Evolutionary conservation across 2,113 vertebrate species (phyloP), one percentile per base, ranked within the genome.

Genomic region (Thalassoma bifasciatum): DNA sequence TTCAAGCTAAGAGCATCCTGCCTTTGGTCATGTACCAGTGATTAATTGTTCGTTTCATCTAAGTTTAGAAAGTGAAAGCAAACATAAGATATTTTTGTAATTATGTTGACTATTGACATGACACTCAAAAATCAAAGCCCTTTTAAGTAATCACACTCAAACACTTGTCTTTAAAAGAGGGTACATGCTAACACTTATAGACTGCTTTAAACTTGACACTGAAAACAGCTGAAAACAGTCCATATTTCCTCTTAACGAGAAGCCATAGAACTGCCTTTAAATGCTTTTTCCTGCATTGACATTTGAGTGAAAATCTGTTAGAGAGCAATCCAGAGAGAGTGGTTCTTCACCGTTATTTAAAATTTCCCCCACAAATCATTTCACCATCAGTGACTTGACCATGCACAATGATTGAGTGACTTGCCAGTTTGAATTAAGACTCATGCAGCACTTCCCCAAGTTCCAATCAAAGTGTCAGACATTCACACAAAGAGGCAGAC

Each of bases 401-500:
- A 79, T 86, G 83, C 84, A 80, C 65, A 38, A 22, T 77, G 75
- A 86, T 58, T 73, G 13, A 74, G 59, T 49, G 47, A 81, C 59
- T 2, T n/a, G 36, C 44, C 66, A 16, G 61, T 26, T 75, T 76
- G 82, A 79, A 76, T 85, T 19, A 77, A 61, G 40, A 77, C 11
- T 52, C 81, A 83, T 89, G 89, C 88, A 66, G 75, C 67, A 73
- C 61, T 10, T 24, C 72, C 75, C 77, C 51, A 53, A 9, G 10
- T 49, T 80, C 80, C 82, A 30, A 87, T 75, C 88, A 85, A 83
- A 85, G 75, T 91, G 88, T 95, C 95, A 90, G 59, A 67, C 46
- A 79, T 74, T 62, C 66, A 86, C 12, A 80, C 46, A 71, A 24
- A 79, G n/a, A 87, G n/a, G 26, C 49, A 85, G 56, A 77, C 56